These are phyloP conservation scores for Scaptomyza montana DNA, from an alignment of 1,140 invertebrate species.

Conservation along the genomic window DNA sequence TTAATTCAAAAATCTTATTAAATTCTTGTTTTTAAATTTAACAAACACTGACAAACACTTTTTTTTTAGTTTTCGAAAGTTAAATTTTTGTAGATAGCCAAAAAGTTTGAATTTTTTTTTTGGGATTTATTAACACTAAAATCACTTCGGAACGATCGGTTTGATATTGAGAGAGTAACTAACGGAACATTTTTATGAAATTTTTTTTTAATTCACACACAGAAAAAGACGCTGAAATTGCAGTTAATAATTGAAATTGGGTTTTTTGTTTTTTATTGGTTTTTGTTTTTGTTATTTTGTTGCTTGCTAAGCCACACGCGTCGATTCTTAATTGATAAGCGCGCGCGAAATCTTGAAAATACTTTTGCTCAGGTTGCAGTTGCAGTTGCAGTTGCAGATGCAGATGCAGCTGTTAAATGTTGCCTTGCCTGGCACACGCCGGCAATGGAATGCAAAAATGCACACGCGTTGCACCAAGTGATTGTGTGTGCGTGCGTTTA, in stretches of 20 bases:
- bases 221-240: conserved; percentile 18
- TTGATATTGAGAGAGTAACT: conserved; percentile 32
- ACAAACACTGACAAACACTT: not conserved
- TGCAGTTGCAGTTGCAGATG: conserved; percentile 21
- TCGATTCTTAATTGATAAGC: conserved; percentile 37
- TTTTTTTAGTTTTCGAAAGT: not conserved
- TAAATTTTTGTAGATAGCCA: not conserved
- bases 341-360: conserved; percentile 49
- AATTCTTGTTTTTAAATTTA: not conserved
- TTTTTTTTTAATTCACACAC: conserved; percentile 12
- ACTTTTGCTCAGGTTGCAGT: conserved; percentile 43
- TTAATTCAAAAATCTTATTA: not conserved
- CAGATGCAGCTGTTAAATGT: conserved; percentile 43
- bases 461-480: conserved; percentile 33
- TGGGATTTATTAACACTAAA: not conserved
- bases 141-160: conserved; percentile 9
- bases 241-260: conserved; percentile 28
- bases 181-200: conserved; percentile 19
- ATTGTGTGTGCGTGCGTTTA: conserved; percentile 11
- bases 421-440: conserved; percentile 61
- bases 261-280: conserved; percentile 5
- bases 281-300: conserved; percentile 14
- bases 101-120: not conserved
- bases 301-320: conserved; percentile 47
- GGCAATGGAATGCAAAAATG: conserved; percentile 60